A percentile compares a stretch with the other conserved stretches of the same genome.
These are phyloP conservation scores for Trichogramma dendrolimi DNA, from an alignment of 2,888 invertebrate species.

Conservation along the genomic window DNA sequence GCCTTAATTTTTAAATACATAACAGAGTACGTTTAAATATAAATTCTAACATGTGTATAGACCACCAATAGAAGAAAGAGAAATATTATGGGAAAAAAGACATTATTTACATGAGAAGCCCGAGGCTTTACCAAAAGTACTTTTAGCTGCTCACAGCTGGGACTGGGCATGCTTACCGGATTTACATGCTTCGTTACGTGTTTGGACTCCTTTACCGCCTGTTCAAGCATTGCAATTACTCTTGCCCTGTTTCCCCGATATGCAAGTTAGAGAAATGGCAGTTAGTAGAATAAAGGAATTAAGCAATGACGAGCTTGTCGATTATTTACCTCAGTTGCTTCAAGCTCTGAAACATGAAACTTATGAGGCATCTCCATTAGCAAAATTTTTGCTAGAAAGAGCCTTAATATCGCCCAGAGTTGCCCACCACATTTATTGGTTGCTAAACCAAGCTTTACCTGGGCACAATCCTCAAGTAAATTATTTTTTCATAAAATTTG, in stretches of 20 bases:
- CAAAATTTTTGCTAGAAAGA: slow-evolving; percentile 75
- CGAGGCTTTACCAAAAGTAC: slow-evolving; percentile 79
- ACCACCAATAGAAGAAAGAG: slow-evolving; percentile 67
- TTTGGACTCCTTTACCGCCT: slow-evolving; percentile 84
- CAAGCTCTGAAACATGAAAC: slow-evolving; percentile 88
- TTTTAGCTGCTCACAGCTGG: slow-evolving; percentile 87
- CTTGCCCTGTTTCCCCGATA: slow-evolving; percentile 91
- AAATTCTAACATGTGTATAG: slow-evolving; percentile 42
- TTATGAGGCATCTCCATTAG: slow-evolving; percentile 83
- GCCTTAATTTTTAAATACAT: slow-evolving; percentile 1
- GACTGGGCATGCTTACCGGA: slow-evolving; percentile 83
- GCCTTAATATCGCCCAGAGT: slow-evolving; percentile 83
- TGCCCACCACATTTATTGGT: slow-evolving; percentile 94
- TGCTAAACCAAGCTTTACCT: slow-evolving; percentile 77
- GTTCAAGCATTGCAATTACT: slow-evolving; percentile 88
- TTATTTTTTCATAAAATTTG: slow-evolving; percentile 8
- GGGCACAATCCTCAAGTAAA: slow-evolving; percentile 74
- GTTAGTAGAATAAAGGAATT: slow-evolving; percentile 76
- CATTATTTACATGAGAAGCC: slow-evolving; percentile 82
- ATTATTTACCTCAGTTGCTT: slow-evolving; percentile 88
- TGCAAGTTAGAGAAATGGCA: slow-evolving; percentile 79
- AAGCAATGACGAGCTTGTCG: slow-evolving; percentile 82
- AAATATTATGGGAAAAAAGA: slow-evolving; percentile 90
- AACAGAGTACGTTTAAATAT: slow-evolving; percentile 4
- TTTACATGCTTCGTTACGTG: slow-evolving; percentile 77